Evolutionary conservation across 1,140 invertebrate species (phyloP).

Genomic region (Parapsyche elsis): DNA sequence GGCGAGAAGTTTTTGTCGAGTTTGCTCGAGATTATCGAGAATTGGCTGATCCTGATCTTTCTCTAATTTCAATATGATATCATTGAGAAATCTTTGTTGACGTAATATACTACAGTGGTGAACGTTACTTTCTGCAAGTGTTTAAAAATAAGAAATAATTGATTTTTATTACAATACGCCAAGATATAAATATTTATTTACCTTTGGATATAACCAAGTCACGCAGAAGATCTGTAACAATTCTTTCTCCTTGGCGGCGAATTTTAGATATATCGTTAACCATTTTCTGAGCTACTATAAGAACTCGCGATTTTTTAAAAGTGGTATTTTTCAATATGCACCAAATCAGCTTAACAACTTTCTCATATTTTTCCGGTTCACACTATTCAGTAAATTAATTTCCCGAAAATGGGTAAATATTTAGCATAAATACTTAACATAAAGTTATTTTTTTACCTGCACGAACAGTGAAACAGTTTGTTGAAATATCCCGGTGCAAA

Average conservation of each 20-base stretch:
- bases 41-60: constrained; percentile 67
- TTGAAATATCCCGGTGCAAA: constrained; percentile 74
- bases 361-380: constrained; percentile 80
- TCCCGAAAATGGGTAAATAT: not conserved
- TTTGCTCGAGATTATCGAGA: constrained; percentile 33
- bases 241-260: constrained; percentile 62
- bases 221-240: constrained; percentile 61
- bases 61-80: constrained; percentile 72
- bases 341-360: constrained; percentile 80
- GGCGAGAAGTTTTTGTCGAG: constrained; percentile 71
- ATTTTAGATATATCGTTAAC: constrained; percentile 77
- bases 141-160: constrained; percentile 54
- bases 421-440: constrained; percentile 25
- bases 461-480: constrained; percentile 70
- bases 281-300: constrained; percentile 81
- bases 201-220: constrained; percentile 55
- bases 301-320: constrained; percentile 78
- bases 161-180: not conserved
- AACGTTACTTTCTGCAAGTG: constrained; percentile 79
- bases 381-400: constrained; percentile 66
- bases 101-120: constrained; percentile 75
- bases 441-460: constrained; percentile 61
- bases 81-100: constrained; percentile 81
- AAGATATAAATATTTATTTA: not conserved
- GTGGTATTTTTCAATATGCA: constrained; percentile 79